phyloP scores from a whole-genome alignment of 2,797 vertebrate species.

The Ptychadena robeensis region DNA sequence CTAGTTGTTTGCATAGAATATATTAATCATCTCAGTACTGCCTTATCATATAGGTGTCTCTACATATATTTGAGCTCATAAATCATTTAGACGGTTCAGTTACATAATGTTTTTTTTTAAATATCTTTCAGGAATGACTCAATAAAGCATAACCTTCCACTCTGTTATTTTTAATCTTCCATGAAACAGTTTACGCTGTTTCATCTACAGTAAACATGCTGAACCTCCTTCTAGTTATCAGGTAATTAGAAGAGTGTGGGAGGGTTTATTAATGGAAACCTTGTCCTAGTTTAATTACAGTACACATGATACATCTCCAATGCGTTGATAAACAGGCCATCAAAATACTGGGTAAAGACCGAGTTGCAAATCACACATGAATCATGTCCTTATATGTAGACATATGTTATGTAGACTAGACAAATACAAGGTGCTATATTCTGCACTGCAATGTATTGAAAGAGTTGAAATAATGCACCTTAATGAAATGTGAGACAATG shows the following conservation, averaged over 20 bases:
- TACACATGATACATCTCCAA: slow-evolving; percentile 57
- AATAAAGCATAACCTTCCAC: slow-evolving; percentile 27
- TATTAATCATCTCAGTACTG: too few species aligned
- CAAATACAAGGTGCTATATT: too few species aligned
- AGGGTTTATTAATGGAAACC: slow-evolving; percentile 59
- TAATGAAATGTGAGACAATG: too few species aligned
- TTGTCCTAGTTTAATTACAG: slow-evolving; percentile 60
- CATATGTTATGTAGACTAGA: too few species aligned
- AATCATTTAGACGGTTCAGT: neutral
- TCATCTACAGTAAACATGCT: slow-evolving; percentile 56
- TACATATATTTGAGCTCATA: neutral
- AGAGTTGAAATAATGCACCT: too few species aligned
- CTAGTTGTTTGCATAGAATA: too few species aligned
- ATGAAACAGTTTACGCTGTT: slow-evolving; percentile 47
- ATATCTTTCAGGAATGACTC: slow-evolving; percentile 2
- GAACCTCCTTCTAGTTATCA: slow-evolving; percentile 59
- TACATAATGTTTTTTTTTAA: slow-evolving; percentile 14
- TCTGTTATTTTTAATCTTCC: slow-evolving; percentile 28
- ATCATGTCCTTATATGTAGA: neutral
- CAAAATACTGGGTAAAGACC: slow-evolving; percentile 9
- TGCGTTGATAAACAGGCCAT: slow-evolving; percentile 35
- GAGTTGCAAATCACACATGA: neutral
- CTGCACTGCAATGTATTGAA: too few species aligned
- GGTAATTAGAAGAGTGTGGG: slow-evolving; percentile 59
- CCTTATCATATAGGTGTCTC: too few species aligned